Evolutionary conservation across 2,888 invertebrate species (phyloP), one percentile per base, ranked within the genome.

Genomic region (Odontomyia ornata): DNA sequence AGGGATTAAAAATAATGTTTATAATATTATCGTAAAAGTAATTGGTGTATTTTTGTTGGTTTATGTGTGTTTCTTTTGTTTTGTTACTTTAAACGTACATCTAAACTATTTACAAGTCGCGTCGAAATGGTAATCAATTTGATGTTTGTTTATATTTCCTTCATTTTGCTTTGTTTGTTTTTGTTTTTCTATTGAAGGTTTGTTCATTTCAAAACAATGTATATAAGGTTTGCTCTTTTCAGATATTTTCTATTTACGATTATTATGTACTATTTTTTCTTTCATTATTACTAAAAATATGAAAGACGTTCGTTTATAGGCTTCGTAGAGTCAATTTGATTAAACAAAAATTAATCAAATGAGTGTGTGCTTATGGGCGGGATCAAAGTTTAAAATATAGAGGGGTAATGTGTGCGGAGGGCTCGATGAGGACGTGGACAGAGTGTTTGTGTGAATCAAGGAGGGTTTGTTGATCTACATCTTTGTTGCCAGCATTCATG

Each of bases 321-420:
- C 27, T 47, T 72, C 30, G 56, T 56, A 73, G 36, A 73, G 52
- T 73, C 36, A 23, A 57, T 73, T 73, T 73, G 73, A 73, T 57
- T 73, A 73, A 73, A 73, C 73, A 73, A 73, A 73, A 73, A 73
- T 73, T 73, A 73, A 73, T 73, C 73, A 73, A 73, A 73, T 73
- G 23, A 73, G 36, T 65, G 65, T 69, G 18, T n/a, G n/a, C 46
- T 21, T 69, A 46, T 30, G 69, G 69, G 69, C 69, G 69, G 69
- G 69, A 69, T 69, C 21, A 69, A 69, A n/a, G n/a, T 43, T 11
- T 69, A 47, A 23, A 72, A 56, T 28, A 56, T 28, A 72, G 30
- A 28, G 30, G 73, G 23, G 57, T 56, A 36, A 57, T 57, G 73
- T 57, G 73, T 73, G 60, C 57, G 60, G 57, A 57, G 73, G 73